Percentiles rank a stretch among this genome's conserved stretches.
Evolutionary conservation across 2,888 invertebrate species (phyloP).

Genomic region (Eudasyphora cyanicolor): DNA sequence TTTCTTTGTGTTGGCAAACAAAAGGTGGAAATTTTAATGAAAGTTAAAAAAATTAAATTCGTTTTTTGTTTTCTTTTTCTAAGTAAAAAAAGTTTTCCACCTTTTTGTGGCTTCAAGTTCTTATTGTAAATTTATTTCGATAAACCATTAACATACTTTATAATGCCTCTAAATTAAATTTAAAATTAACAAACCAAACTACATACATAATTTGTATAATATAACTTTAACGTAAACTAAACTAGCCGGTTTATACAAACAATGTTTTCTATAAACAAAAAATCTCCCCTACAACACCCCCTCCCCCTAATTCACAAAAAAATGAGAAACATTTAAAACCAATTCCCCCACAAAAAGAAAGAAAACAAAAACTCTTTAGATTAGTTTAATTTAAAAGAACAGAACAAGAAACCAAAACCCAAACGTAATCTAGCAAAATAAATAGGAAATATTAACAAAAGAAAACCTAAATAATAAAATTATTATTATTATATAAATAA

Average conservation of each 20-base stretch:
- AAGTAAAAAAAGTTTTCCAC: not conserved
- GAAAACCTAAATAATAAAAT: conserved; percentile 44
- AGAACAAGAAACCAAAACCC: conserved; percentile 64
- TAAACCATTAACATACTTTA: conserved; percentile 57
- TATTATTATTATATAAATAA: conserved; percentile 53
- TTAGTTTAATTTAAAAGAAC: conserved; percentile 69
- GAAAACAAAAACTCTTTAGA: conserved; percentile 71
- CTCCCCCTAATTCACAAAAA: too few species aligned
- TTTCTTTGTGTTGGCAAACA: too few species aligned
- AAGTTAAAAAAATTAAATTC: not conserved
- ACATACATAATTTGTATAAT: conserved; percentile 62
- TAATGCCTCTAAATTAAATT: conserved; percentile 66
- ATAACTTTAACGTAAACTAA: conserved; percentile 66
- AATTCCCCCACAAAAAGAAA: conserved; percentile 69
- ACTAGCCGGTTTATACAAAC: conserved; percentile 71
- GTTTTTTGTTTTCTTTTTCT: not conserved
- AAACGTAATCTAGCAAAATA: conserved; percentile 66
- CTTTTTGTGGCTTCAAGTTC: not conserved
- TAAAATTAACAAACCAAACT: conserved; percentile 61
- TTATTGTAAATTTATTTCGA: conserved; percentile 52
- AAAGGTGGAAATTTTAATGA: conserved; percentile 23
- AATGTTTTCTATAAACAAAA: conserved; percentile 68
- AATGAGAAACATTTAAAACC: conserved; percentile 59
- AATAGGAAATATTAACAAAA: conserved; percentile 62
- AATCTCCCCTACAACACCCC: too few species aligned